Base-by-base conservation (phyloP, 2,888 invertebrate genomes). In the Automeris io region DNA sequence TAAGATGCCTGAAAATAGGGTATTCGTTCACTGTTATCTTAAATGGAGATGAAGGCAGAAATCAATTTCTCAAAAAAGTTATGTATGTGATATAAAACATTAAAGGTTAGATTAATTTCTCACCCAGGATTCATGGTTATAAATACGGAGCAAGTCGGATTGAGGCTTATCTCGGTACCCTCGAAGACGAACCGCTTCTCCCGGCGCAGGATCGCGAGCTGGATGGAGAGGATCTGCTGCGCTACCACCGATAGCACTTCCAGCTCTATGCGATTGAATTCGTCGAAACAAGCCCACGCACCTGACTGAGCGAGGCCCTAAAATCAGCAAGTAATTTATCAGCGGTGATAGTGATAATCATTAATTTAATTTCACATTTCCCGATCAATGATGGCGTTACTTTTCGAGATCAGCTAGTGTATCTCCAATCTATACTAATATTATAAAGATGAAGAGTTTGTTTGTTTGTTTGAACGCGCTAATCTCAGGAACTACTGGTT, bases 121-220 rank as follows among this genome's bases (percentile, higher is more conserved):
- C 76, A 93, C 89, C 96, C 95, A 42, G 96, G 96, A 82, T 96
- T 97, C 96, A 97, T 97, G 12, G 97, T 97, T 57, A 97, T 96
- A 70, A 97, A 96, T 44, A 95, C 92, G 34, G 92, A 92, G 69
- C 97, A 97, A 13, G 95, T 93, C 0, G 95, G 94, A 85, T 97
- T 94, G 49, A 97, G 87, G 57, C 91, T 92, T 45, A 97, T 89
- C 80, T 96, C 95, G 0, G 96, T 95, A 39, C 96, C 97, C 74
- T 98, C 97, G 65, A 96, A 97, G 37, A 93, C 81, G 79, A 98
- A 96, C 46, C 91, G 91, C 63, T 94, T 93, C 59, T 94, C 87
- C 45, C 91, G 90, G 40, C 93, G 90, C 39, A 92, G 89, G 49
- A 97, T 92, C 0, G 97, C 97, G 61, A 93, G 90, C 86, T 96